Evolutionary conservation across 2,888 invertebrate species (phyloP).

Genomic region (Deilephila porcellus): DNA sequence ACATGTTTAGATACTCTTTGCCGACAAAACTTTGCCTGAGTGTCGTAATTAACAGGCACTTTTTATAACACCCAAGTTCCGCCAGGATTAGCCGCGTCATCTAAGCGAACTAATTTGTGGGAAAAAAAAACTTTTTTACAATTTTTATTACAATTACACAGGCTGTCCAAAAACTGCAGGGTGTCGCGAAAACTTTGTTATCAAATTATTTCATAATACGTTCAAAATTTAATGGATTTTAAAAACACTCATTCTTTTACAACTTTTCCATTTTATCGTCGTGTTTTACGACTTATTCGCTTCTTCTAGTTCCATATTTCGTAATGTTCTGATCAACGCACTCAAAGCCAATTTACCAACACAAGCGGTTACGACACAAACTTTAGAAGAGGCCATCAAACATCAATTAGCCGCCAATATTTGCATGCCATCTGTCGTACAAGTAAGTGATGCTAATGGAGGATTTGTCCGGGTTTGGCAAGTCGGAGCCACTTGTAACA

Average conservation of each 20-base stretch:
- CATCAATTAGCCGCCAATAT: slow-evolving; percentile 45
- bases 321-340: slow-evolving; percentile 7
- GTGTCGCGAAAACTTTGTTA: slow-evolving; percentile 9
- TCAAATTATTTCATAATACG: slow-evolving; percentile 22
- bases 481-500: slow-evolving; percentile 57
- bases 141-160: slow-evolving; percentile 25
- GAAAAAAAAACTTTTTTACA: background rate
- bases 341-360: slow-evolving; percentile 1
- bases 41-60: slow-evolving; percentile 20
- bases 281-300: slow-evolving; percentile 22
- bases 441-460: slow-evolving; percentile 59
- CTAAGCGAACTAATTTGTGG: background rate
- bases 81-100: slow-evolving; percentile 13
- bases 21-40: background rate
- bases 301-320: slow-evolving; percentile 2
- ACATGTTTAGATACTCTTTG: slow-evolving; percentile 11
- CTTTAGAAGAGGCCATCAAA: slow-evolving; percentile 34
- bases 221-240: slow-evolving; percentile 20
- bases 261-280: slow-evolving; percentile 18
- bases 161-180: background rate
- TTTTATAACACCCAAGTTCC: slow-evolving; percentile 24
- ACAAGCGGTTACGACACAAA: slow-evolving; percentile 17
- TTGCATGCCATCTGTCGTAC: slow-evolving; percentile 45
- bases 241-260: slow-evolving; percentile 22
- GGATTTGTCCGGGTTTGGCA: slow-evolving; percentile 57